Conservation (phyloP, 64 coral and sea anemone species). For the Astreopora myriophthalma region DNA sequence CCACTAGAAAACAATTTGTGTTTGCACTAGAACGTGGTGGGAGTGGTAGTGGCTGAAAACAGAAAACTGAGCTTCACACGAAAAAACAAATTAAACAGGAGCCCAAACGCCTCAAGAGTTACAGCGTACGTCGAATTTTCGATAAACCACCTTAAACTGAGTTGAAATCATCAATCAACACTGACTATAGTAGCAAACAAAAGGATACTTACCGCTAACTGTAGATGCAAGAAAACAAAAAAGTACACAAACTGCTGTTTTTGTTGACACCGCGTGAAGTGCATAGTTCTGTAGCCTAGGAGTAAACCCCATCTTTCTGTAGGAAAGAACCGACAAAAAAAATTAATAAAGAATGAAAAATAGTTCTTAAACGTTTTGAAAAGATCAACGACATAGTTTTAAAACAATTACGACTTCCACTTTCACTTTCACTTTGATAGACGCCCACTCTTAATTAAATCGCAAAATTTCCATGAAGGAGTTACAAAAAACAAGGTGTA, state of each 20-base stretch:
- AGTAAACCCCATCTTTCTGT: not conserved
- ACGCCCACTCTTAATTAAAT: too few species aligned
- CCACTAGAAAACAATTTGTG: not conserved
- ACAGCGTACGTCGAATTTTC: not conserved
- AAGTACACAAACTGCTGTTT: not conserved
- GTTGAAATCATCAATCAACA: too few species aligned
- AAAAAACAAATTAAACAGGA: not conserved
- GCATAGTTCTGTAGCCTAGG: constrained; percentile 27
- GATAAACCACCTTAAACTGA: not conserved
- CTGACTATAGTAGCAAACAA: too few species aligned
- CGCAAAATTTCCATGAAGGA: too few species aligned
- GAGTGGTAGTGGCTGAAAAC: too few species aligned
- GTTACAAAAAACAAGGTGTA: too few species aligned
- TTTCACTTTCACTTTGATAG: too few species aligned
- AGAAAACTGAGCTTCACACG: not conserved
- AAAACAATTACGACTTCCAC: not conserved
- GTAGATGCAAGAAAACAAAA: not conserved
- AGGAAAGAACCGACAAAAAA: not conserved
- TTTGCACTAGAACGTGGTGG: not conserved
- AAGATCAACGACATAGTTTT: too few species aligned
- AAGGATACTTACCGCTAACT: not conserved
- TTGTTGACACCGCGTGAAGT: not conserved
- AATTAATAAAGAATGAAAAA: not conserved
- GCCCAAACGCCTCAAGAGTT: not conserved
- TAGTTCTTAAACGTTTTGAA: not conserved